phyloP scores from a whole-genome alignment of 2,113 vertebrate genomes.

The Poeciliopsis turrubarensis region DNA sequence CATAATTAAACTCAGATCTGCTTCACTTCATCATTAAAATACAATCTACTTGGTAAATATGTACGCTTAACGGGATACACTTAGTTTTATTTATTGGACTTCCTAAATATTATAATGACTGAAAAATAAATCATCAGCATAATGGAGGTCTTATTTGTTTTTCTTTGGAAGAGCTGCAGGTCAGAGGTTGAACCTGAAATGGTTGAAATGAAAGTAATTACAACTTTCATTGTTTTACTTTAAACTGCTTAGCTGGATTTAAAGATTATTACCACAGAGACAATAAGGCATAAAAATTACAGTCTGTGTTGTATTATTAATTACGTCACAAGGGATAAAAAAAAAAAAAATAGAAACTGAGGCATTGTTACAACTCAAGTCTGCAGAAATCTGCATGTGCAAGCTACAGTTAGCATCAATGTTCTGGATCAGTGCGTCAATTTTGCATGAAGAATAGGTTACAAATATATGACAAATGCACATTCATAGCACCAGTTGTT shows the following conservation, averaged over 20 bases:
- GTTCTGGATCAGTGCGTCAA: no score
- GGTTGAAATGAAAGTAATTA: slow-evolving; percentile 12
- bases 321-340: neutral
- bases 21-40: slow-evolving; percentile 8
- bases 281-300: neutral
- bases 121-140: slow-evolving; percentile 6
- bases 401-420: no score
- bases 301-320: neutral
- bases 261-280: slow-evolving; percentile 5
- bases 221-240: neutral
- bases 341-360: no score
- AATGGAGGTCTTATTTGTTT: slow-evolving; percentile 13
- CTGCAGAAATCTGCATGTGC: no score
- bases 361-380: neutral
- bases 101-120: neutral
- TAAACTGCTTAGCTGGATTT: slow-evolving; percentile 8
- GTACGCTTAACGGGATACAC: no score
- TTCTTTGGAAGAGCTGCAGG: neutral
- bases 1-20: slow-evolving; percentile 14
- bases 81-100: neutral
- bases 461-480: no score
- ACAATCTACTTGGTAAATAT: no score
- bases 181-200: slow-evolving; percentile 19
- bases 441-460: no score
- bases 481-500: no score